A percentile compares a stretch with the other conserved stretches of the same genome.
These are phyloP conservation scores for Agonopterix subpropinquella DNA, from an alignment of 2,888 invertebrate species.

Conservation along the genomic window DNA sequence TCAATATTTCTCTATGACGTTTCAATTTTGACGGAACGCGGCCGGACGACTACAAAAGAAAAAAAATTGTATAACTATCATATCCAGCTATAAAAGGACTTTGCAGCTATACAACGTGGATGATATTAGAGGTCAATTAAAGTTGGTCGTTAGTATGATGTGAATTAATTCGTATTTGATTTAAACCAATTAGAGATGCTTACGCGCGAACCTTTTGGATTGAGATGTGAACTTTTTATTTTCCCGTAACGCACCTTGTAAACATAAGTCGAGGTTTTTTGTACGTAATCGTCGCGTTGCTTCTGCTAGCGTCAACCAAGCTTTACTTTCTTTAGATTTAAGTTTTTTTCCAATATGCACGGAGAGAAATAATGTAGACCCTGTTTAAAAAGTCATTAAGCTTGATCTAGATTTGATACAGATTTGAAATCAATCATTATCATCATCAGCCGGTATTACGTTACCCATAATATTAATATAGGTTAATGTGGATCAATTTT, in stretches of 20 bases:
- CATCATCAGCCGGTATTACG: too few relatives aligned
- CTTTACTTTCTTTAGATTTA: too few relatives aligned
- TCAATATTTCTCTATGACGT: slow-evolving; percentile 59
- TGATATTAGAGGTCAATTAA: slow-evolving; percentile 18
- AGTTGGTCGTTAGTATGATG: slow-evolving; percentile 31
- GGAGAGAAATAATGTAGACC: too few relatives aligned
- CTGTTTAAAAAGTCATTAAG: too few relatives aligned
- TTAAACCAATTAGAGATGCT: slow-evolving; percentile 72
- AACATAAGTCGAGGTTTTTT: background rate
- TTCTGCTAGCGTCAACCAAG: too few relatives aligned
- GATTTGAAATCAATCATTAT: too few relatives aligned
- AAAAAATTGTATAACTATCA: slow-evolving; percentile 34
- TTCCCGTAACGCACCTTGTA: slow-evolving; percentile 10
- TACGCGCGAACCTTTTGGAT: slow-evolving; percentile 56
- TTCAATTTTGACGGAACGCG: slow-evolving; percentile 53
- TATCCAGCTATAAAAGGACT: slow-evolving; percentile 25
- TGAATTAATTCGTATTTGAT: slow-evolving; percentile 63
- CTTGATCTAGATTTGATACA: too few relatives aligned
- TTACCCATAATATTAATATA: too few relatives aligned
- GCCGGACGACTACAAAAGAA: slow-evolving; percentile 21
- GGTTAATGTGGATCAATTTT: too few relatives aligned
- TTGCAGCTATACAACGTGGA: background rate
- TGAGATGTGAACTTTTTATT: slow-evolving; percentile 35
- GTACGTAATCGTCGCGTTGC: too few relatives aligned
- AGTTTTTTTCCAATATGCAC: too few relatives aligned